Evolutionary conservation across 2,797 vertebrate genomes (phyloP), one percentile per base, ranked within the genome.

Genomic region (Hippoglossus hippoglossus): DNA sequence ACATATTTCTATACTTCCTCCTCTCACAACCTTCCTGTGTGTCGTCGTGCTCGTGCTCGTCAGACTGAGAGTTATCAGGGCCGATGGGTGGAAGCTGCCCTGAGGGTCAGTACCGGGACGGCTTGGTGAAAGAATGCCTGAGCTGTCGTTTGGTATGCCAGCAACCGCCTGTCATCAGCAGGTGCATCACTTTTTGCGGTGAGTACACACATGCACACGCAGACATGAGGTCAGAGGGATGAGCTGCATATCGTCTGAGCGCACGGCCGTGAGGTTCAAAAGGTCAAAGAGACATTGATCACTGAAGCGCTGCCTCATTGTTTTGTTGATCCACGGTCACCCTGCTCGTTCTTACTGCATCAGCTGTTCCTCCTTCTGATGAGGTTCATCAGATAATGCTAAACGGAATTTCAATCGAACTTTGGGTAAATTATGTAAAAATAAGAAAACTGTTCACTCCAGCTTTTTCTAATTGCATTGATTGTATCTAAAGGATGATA

Each of bases 161-260:
- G 1, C 6, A 41, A 6, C 3, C 24, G 3, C 2, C 5, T 0
- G 3, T 47, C 4, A 21, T 0, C 4, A 0, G 2, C 50, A 84
- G 6, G 60, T 95, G 94, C 81, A 28, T 2, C 8, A 62, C 44
- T 19, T 87, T 69, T 85, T 95, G 94, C 25, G 84, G 94, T 94
- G 70, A 92, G 93, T 85, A 26, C 24, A 22, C 28, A 11, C 39
- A 39, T 11, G 28, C 28, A 31, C 18, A 66, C 59, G 55, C n/a
- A 55, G 8, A 62, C 13, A 63, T 22, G 8, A 21, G 12, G 18
- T 46, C 18, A 46, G 39, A 16, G 26, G 52, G 6, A 21, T 0
- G 41, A 24, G 15, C 6, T 36, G 4, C 22, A 7, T 7, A 15
- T 4, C 11, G 44, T n/a, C 1, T 49, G 5, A 70, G 22, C 5